Evolutionary conservation across 2,797 vertebrate genomes (phyloP).

Genomic region (Microctenopoma steveboyesi): DNA sequence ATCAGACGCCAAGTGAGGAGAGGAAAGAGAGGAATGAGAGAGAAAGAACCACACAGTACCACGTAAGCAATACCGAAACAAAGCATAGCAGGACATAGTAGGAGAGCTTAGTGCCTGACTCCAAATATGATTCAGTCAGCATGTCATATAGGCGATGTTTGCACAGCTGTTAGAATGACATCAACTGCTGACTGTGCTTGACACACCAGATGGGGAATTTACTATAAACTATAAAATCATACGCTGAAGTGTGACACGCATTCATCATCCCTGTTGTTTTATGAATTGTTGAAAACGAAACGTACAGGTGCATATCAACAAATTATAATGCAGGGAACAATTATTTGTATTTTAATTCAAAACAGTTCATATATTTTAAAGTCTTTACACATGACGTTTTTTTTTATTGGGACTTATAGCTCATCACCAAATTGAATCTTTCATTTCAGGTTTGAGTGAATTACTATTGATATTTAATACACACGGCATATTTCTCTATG

Average conservation of each 20-base stretch:
- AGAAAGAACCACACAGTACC: conserved; percentile 6
- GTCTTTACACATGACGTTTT: too few relatives aligned
- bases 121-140: conserved; percentile 16
- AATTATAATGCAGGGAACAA: too few relatives aligned
- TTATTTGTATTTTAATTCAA: too few relatives aligned
- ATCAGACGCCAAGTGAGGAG: conserved; percentile 23
- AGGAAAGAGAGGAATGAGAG: neutral
- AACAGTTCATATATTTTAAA: too few relatives aligned
- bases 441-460: too few relatives aligned
- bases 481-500: too few relatives aligned
- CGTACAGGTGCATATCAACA: too few relatives aligned
- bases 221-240: conserved; percentile 2
- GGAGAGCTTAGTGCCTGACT: conserved; percentile 8
- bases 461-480: too few relatives aligned
- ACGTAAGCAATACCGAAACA: conserved; percentile 10
- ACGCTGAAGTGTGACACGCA: neutral
- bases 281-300: too few relatives aligned
- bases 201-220: conserved; percentile 6
- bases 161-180: conserved; percentile 9
- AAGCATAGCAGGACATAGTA: neutral
- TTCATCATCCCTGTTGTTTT: neutral
- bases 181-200: conserved; percentile 14
- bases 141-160: conserved; percentile 2
- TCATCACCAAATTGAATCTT: too few relatives aligned
- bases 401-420: too few relatives aligned